phyloP scores from a whole-genome alignment of 2,888 invertebrate species.

The Tenthredo mesomela region DNA sequence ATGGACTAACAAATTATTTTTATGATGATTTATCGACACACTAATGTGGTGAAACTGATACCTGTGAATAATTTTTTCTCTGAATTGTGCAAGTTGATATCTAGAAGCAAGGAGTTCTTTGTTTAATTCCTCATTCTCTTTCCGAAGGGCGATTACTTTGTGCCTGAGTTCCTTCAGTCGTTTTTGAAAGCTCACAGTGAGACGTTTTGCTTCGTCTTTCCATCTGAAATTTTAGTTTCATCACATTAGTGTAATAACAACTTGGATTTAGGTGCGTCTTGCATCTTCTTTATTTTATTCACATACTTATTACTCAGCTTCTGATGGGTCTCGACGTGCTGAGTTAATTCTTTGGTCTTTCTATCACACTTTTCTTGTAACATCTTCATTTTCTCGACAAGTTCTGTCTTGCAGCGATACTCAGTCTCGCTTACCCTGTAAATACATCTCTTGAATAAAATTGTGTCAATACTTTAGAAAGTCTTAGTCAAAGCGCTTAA shows the following conservation, averaged over 20 bases:
- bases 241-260: constrained; percentile 27
- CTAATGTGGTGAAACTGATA: constrained; percentile 55
- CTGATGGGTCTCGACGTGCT: constrained; percentile 82
- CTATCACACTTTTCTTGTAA: constrained; percentile 71
- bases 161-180: constrained; percentile 80
- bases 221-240: constrained; percentile 79
- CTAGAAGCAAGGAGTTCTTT: constrained; percentile 69
- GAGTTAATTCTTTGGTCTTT: constrained; percentile 81
- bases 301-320: constrained; percentile 81
- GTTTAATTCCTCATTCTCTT: constrained; percentile 76
- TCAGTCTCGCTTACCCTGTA: constrained; percentile 54
- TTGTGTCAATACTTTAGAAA: neutral
- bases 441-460: neutral
- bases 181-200: constrained; percentile 82
- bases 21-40: neutral
- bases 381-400: constrained; percentile 58
- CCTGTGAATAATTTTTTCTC: constrained; percentile 65
- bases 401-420: constrained; percentile 56
- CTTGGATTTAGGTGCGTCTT: neutral
- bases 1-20: too few relatives aligned
- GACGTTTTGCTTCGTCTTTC: constrained; percentile 83
- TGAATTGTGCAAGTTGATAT: constrained; percentile 66
- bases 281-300: neutral
- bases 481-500: neutral
- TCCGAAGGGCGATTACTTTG: constrained; percentile 80